Evolutionary conservation across 2,113 vertebrate genomes (phyloP).

Genomic region (Corvus moneduloides): DNA sequence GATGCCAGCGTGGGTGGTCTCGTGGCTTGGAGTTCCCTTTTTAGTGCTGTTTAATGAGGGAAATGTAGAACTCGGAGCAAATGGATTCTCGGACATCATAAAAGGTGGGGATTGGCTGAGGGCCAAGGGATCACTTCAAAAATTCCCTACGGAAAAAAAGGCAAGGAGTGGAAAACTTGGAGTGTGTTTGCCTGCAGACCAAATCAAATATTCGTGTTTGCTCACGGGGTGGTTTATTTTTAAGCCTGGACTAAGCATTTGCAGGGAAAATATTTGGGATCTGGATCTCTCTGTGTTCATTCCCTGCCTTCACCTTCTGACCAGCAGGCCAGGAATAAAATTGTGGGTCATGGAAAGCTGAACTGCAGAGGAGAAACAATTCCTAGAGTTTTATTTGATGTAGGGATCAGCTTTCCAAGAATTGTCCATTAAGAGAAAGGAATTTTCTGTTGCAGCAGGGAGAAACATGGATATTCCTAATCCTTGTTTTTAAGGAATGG

Average conservation of each 20-base stretch:
- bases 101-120: slow-evolving; percentile 1
- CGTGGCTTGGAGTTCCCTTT: slow-evolving; percentile 8
- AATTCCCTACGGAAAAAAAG: not conserved
- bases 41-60: not conserved
- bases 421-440: not conserved
- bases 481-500: not conserved
- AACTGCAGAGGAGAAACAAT: not conserved
- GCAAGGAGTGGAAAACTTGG: not conserved
- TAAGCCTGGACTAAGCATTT: not conserved
- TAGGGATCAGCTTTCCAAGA: not conserved
- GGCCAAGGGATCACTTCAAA: not conserved
- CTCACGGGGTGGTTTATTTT: not conserved
- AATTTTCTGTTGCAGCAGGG: not conserved
- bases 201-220: not conserved
- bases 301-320: not conserved
- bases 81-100: slow-evolving; percentile 20
- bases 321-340: not conserved
- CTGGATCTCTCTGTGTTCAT: not conserved
- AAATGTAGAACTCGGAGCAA: slow-evolving; percentile 26
- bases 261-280: not conserved
- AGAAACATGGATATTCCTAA: not conserved
- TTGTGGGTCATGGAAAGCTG: not conserved
- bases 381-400: not conserved
- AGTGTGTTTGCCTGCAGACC: not conserved
- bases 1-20: slow-evolving; percentile 60